Base-by-base conservation (phyloP, 2,888 invertebrate species). In the Strigamia crassipes region DNA sequence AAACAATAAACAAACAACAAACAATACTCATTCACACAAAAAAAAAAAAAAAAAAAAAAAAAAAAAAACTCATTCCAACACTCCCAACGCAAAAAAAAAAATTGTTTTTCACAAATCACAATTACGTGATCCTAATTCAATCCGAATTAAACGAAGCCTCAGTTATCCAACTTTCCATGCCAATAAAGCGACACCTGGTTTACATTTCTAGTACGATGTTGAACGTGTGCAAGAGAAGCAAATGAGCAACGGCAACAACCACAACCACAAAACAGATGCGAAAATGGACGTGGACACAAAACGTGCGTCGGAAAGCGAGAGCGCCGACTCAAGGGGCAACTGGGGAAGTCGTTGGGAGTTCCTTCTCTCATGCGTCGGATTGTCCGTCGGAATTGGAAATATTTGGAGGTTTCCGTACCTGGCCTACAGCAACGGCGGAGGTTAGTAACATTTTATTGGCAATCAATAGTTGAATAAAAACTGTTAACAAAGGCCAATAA, bases 291-390 rank as follows among this genome's bases (percentile, higher is more conserved):
- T 73, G 15, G 73, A 73, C 8, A 1, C 13, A 13, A 51, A 51
- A 51, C 51, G 10, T n/a, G 51, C n/a, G 13, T 51, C 51, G 5
- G 51, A 51, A 51, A 51, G 31, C 15, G 18, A 12, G 10, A 80
- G 80, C 31, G 46, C 41, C 8, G 46, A 21, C 12, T 38, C 80
- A 15, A 42, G 88, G 51, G 88, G 88, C 5, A 86, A 87, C 84
- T 89, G 89, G 89, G 89, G 88, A 0, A 87, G 86, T 81, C 86
- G 87, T 79, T 88, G 88, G 83, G 87, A 87, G 83, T 87, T 87
- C 83, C 82, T 87, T n/a, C 84, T 87, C 15, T 86, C 86, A 51
- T 87, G 87, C 82, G 84, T 87, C 23, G 87, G 87, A 12, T 84
- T 86, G 8, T 86, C 86, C 6, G 87, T 87, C 12, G 86, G 86